Percentiles rank a stretch among this genome's conserved stretches.
Conservation (phyloP, 2,797 vertebrate species). For the Lepilemur ruficaudatus region DNA sequence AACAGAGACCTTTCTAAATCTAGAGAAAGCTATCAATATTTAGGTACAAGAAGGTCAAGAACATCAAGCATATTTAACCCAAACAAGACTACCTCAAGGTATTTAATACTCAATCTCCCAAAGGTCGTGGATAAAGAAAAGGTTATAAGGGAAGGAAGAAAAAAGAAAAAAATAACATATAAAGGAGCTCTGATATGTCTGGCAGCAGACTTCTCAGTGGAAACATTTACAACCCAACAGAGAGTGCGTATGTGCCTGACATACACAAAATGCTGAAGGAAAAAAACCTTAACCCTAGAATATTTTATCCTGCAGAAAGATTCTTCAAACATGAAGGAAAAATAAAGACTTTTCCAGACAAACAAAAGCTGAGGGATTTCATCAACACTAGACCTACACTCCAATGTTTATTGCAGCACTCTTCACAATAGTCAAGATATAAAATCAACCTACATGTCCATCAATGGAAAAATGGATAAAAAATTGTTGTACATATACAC, state of each 20-base stretch:
- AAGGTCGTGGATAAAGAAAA: no score
- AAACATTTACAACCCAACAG: background rate
- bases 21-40: background rate
- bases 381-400: no score
- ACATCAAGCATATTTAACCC: background rate
- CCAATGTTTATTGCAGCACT: no score
- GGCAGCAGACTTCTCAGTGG: background rate
- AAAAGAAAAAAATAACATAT: no score
- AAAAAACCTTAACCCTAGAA: background rate
- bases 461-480: no score
- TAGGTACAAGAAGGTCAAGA: background rate
- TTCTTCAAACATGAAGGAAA: background rate
- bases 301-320: background rate
- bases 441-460: no score
- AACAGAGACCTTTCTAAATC: background rate
- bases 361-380: no score
- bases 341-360: no score
- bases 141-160: background rate
- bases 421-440: no score
- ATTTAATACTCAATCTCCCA: background rate
- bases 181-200: background rate
- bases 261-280: background rate
- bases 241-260: background rate
- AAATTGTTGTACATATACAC: no score
- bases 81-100: background rate